A percentile compares a stretch with the other conserved stretches of the same genome.
phyloP scores from a whole-genome alignment of 2,888 invertebrate species.

The Erebia palarica region DNA sequence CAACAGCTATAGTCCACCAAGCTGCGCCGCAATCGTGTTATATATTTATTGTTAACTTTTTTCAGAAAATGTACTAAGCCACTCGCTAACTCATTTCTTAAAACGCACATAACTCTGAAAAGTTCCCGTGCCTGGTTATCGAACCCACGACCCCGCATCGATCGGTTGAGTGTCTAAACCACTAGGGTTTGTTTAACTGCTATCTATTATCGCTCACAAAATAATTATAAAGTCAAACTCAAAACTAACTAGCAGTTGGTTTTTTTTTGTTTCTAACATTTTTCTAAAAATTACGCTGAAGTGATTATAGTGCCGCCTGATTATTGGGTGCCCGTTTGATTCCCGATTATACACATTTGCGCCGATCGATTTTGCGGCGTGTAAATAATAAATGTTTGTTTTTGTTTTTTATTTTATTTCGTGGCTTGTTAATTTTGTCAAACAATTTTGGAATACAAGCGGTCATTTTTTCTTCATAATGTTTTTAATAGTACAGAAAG shows the following conservation, averaged over 20 bases:
- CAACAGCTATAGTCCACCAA: too few species aligned
- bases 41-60: too few species aligned
- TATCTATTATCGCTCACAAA: not conserved
- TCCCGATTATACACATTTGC: slow-evolving; percentile 76
- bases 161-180: too few species aligned
- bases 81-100: too few species aligned
- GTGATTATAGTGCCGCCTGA: slow-evolving; percentile 65
- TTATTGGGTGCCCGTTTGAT: slow-evolving; percentile 70
- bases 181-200: too few species aligned
- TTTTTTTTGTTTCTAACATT: slow-evolving; percentile 34
- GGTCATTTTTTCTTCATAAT: too few species aligned
- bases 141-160: too few species aligned
- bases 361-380: slow-evolving; percentile 62
- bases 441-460: slow-evolving; percentile 46
- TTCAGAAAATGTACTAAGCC: too few species aligned
- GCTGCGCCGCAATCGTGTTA: too few species aligned
- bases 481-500: too few species aligned
- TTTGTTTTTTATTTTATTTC: slow-evolving; percentile 39
- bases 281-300: slow-evolving; percentile 46
- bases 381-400: slow-evolving; percentile 73
- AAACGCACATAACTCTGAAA: too few species aligned
- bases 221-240: slow-evolving; percentile 11
- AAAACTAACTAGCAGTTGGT: slow-evolving; percentile 24
- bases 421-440: slow-evolving; percentile 21
- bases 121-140: too few species aligned